Evolutionary conservation across 1,140 invertebrate genomes (phyloP).

Genomic region (Leptopilina clavipes): DNA sequence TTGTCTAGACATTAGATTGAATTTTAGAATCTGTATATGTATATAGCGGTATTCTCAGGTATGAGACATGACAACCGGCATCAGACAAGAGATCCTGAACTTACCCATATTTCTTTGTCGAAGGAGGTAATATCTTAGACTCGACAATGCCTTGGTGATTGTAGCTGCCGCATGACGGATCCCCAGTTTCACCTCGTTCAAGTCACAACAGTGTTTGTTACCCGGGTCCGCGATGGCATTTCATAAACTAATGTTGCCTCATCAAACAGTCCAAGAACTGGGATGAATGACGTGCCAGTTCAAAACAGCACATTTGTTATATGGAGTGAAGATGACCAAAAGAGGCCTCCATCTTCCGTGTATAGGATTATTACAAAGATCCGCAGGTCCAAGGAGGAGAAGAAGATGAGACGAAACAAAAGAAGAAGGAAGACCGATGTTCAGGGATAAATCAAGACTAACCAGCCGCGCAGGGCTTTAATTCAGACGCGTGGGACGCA

Average conservation of each 20-base stretch:
- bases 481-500: constrained; percentile 66
- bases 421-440: constrained; percentile 64
- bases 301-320: constrained; percentile 66
- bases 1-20: background rate
- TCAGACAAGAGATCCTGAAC: constrained; percentile 52
- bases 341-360: constrained; percentile 38
- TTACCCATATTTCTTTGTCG: constrained; percentile 53
- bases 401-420: constrained; percentile 59
- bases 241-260: constrained; percentile 65
- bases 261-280: constrained; percentile 52
- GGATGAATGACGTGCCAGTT: constrained; percentile 39
- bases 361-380: constrained; percentile 56
- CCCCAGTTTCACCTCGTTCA: constrained; percentile 68
- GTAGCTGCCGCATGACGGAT: constrained; percentile 67
- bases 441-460: constrained; percentile 69
- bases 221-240: constrained; percentile 43
- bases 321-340: constrained; percentile 51
- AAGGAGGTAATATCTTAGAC: constrained; percentile 59
- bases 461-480: constrained; percentile 64
- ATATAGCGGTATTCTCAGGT: constrained; percentile 44
- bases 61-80: constrained; percentile 43
- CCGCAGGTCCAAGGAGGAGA: constrained; percentile 17
- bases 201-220: constrained; percentile 73
- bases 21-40: background rate
- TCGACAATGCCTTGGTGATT: constrained; percentile 58